Percentiles rank a stretch among this genome's conserved stretches.
These are phyloP conservation scores for Ctenoplectra terminalis DNA, from an alignment of 1,140 invertebrate species.

Conservation along the genomic window DNA sequence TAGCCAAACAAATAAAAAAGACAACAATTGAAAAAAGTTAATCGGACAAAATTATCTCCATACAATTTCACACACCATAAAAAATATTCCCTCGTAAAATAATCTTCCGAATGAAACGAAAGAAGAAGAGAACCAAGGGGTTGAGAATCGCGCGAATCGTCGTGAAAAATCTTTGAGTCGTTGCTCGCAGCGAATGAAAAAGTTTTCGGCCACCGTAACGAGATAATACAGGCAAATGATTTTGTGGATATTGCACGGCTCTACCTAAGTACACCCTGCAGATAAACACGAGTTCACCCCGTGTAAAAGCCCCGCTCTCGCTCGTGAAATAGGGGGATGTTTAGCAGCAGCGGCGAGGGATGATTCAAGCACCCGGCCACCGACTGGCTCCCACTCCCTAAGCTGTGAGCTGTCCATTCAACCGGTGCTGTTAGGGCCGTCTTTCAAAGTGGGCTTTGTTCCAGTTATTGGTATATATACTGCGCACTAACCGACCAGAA, in stretches of 20 bases:
- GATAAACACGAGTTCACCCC: slow-evolving; percentile 54
- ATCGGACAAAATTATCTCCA: too few species aligned
- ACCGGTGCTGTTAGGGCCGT: slow-evolving; percentile 39
- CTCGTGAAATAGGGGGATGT: slow-evolving; percentile 56
- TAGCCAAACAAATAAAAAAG: too few species aligned
- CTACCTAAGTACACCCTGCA: slow-evolving; percentile 45
- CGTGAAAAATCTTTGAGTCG: too few species aligned
- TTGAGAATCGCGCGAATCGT: background rate
- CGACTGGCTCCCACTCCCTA: slow-evolving; percentile 52
- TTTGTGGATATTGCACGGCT: slow-evolving; percentile 48
- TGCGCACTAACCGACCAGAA: slow-evolving; percentile 25
- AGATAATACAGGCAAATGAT: slow-evolving; percentile 51
- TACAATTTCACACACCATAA: too few species aligned
- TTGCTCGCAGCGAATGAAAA: background rate
- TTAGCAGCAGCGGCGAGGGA: slow-evolving; percentile 55
- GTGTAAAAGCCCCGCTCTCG: slow-evolving; percentile 28
- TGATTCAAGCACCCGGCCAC: slow-evolving; percentile 62
- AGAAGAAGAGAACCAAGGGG: too few species aligned
- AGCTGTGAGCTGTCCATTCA: slow-evolving; percentile 60
- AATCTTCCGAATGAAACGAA: too few species aligned
- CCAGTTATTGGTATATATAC: slow-evolving; percentile 39
- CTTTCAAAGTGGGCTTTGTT: slow-evolving; percentile 51
- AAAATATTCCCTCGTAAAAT: too few species aligned
- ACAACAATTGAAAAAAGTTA: too few species aligned
- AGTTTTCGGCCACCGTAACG: slow-evolving; percentile 16